Base-by-base conservation (phyloP, 2,888 invertebrate species). In the Apodemia hepburni region DNA sequence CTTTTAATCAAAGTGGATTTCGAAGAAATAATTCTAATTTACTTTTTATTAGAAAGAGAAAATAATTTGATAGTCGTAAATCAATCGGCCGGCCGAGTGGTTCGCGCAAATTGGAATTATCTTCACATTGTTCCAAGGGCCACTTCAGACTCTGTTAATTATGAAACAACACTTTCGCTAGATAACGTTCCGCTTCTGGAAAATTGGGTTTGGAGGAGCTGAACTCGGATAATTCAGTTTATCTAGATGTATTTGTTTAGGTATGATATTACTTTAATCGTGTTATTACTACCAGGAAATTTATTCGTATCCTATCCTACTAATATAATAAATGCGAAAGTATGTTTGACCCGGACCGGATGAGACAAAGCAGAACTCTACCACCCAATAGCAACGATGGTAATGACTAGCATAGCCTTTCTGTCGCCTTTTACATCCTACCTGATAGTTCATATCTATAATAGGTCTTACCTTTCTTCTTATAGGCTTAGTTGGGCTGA, bases 401-500 rank as follows among this genome's bases (percentile, higher is more conserved):
- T n/a, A n/a, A n/a, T n/a, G n/a, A n/a, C n/a, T n/a, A n/a, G n/a
- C n/a, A n/a, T n/a, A n/a, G n/a, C n/a, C n/a, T n/a, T n/a, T n/a
- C n/a, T n/a, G n/a, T n/a, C n/a, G n/a, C n/a, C n/a, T n/a, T n/a
- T n/a, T n/a, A n/a, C n/a, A n/a, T n/a, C n/a, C n/a, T n/a, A n/a
- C n/a, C n/a, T n/a, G n/a, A n/a, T n/a, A n/a, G n/a, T n/a, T n/a
- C 47, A 29, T 9, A 58, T 18, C 22, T 27, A 27, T 4, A 60
- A 22, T 59, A 42, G 9, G 33, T 60, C 62, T 27, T 76, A 89
- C 90, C 86, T 91, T 91, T 62, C 89, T 84, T 66, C 90, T 75
- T 64, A 87, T 76, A 61, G 88, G 87, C 67, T 90, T 91, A 0
- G 91, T 91, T 0, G 91, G 91, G 64, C 91, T 91, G 38, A 90